phyloP scores from a whole-genome alignment of 2,797 vertebrate species.

The Sebastes oblongus region DNA sequence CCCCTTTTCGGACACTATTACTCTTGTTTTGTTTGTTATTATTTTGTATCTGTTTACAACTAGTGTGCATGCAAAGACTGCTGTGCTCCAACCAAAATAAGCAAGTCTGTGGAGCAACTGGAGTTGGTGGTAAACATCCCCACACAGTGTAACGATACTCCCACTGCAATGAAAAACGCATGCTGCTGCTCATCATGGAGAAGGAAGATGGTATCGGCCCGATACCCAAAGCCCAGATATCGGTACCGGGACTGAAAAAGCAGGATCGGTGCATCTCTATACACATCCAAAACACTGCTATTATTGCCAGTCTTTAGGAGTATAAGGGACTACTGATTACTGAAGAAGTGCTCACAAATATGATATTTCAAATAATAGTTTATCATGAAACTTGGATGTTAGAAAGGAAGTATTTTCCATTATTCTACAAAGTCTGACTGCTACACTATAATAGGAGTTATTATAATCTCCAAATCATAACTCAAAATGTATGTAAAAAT shows the following conservation, averaged over 20 bases:
- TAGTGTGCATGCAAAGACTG: not conserved
- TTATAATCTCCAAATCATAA: not conserved
- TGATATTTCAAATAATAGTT: not conserved
- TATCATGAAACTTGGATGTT: not conserved
- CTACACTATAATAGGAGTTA: not conserved
- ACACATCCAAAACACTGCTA: too few relatives aligned
- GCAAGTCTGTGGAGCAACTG: constrained; percentile 2
- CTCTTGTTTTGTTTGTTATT: too few relatives aligned
- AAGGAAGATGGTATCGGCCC: constrained; percentile 80
- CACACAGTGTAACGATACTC: constrained; percentile 63
- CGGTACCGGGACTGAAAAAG: too few relatives aligned
- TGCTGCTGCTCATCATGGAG: constrained; percentile 78
- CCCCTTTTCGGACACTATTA: too few relatives aligned
- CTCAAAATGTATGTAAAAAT: not conserved
- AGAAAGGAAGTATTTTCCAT: not conserved
- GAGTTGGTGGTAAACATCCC: constrained; percentile 69
- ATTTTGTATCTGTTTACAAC: not conserved
- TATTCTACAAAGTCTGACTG: not conserved
- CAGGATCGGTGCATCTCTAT: too few relatives aligned
- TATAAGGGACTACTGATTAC: too few relatives aligned
- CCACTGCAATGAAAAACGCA: constrained; percentile 76
- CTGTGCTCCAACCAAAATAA: constrained; percentile 11
- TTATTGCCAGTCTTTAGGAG: too few relatives aligned
- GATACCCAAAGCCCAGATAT: too few relatives aligned
- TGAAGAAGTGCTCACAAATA: not conserved